These are phyloP conservation scores for Schizothorax lantsangensis DNA, from an alignment of 2,797 vertebrate genomes.

Conservation along the genomic window DNA sequence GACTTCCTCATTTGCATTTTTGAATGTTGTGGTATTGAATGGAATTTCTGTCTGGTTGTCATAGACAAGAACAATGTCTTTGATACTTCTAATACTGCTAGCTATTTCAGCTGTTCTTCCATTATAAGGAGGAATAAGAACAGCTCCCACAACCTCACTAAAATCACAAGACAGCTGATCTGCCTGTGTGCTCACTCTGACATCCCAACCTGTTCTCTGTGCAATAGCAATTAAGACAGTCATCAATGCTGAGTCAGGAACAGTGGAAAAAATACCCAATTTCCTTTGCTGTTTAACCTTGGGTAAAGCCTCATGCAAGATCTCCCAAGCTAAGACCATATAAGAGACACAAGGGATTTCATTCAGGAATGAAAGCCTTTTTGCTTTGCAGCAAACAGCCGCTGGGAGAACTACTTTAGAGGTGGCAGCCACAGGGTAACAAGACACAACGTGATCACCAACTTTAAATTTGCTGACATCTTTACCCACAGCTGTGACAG, in stretches of 20 bases:
- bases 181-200: conserved; percentile 56
- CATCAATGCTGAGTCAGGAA: conserved; percentile 69
- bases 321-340: conserved; percentile 75
- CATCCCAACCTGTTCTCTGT: conserved; percentile 72
- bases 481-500: conserved; percentile 76
- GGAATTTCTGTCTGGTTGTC: conserved; percentile 63
- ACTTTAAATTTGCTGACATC: conserved; percentile 55
- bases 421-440: conserved; percentile 79
- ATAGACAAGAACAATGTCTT: conserved; percentile 76
- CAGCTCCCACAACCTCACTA: conserved; percentile 69
- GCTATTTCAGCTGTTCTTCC: conserved; percentile 66
- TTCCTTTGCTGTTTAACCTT: conserved; percentile 67
- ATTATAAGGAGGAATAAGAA: conserved; percentile 78
- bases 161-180: conserved; percentile 59
- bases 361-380: conserved; percentile 68
- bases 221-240: conserved; percentile 70
- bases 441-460: conserved; percentile 82
- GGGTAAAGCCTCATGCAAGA: conserved; percentile 76
- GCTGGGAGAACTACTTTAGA: conserved; percentile 78
- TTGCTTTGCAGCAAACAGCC: conserved; percentile 73
- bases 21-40: conserved; percentile 59
- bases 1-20: conserved; percentile 68
- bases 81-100: conserved; percentile 65
- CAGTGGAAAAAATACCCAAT: conserved; percentile 72
- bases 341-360: no score